Evolutionary conservation across 2,113 vertebrate genomes (phyloP), one percentile per base, ranked within the genome.

Genomic region (Lophius piscatorius): DNA sequence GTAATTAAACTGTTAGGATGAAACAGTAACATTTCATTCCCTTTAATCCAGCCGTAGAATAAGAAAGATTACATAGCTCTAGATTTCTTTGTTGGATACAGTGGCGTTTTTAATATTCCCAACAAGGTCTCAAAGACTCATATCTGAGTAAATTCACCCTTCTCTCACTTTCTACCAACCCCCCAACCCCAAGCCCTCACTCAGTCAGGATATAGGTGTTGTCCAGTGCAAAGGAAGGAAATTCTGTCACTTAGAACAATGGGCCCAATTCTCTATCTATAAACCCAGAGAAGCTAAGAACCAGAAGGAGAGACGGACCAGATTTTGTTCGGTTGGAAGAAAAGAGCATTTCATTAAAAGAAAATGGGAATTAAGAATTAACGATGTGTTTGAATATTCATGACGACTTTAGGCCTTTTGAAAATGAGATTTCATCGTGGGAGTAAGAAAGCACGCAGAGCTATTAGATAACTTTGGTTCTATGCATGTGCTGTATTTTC

Each of bases 171-270:
- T 80, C 75, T 59, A 67, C 77, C 47, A 70, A 50, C 54, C 21
- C 74, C 36, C 73, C 56, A 36, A 57, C 50, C 34, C 51, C 62
- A 50, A 51, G 83, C 74, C 36, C 71, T 70, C 71, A 34, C 74
- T 66, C 70, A 80, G 78, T 81, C 91, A 93, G 91, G 91, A 93
- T 93, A 90, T 93, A 93, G 91, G 91, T 93, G 91, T 93, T 93
- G 91, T 93, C 91, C 91, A 88, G 71, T 74, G 76, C 80, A 82
- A 80, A 91, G 91, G 91, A 92, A 93, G 91, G 91, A 93, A 93
- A 93, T 91, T 92, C 88, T 92, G 91, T 91, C 90, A 92, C 87
- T 85, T 77, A 87, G 90, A 93, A 92, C 91, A 93, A 93, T 93
- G 86, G 90, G 78, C 82, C 88, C 70, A 87, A 76, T 91, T 91